Base-by-base conservation (phyloP, 2,113 vertebrate species). In the Poeciliopsis occidentalis region DNA sequence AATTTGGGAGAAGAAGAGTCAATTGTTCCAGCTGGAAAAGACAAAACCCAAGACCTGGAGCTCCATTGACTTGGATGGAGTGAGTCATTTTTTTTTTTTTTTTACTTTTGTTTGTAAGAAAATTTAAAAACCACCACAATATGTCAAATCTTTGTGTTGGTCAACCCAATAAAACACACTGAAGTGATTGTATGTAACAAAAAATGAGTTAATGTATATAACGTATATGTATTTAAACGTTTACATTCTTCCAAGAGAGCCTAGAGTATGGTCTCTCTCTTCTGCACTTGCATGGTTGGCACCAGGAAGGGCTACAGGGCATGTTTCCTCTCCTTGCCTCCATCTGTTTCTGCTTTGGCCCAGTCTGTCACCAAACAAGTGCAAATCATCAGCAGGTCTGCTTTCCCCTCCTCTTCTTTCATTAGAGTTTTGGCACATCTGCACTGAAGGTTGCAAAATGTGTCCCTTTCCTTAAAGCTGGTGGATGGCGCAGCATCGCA, bases 271-370 rank as follows among this genome's bases (percentile, higher is more conserved):
- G 70, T 27, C 51, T 51, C 6, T 2, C 41, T 34, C 0, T 69
- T 30, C 74, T 69, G 12, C 32, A 30, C 41, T 41, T 76, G n/a
- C 72, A 78, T 74, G 44, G 71, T 76, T 31, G 41, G 65, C 54
- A 78, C 60, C 62, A 63, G 75, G 69, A 74, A 84, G 79, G 65
- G 71, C 81, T 75, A 78, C 4, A 61, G 78, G 88, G 73, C 73
- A 72, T 69, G 64, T 79, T 78, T 64, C 68, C 12, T 84, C 71
- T 66, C 71, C 66, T 76, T 32, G 13, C 37, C 24, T 69, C 24
- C 82, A 87, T 88, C 80, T 90, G 85, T 82, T 80, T 84, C 78
- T 88, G 78, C 54, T 88, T 91, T 78, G 61, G 65, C 31, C 8
- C 63, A 72, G 29, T 87, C 79, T 88, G 67, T 85, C 73, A 75